Evolutionary conservation across 64 coral and sea anemone species (phyloP), one percentile per base, ranked within the genome.

Genomic region (Hydrozoanthus tunicans): DNA sequence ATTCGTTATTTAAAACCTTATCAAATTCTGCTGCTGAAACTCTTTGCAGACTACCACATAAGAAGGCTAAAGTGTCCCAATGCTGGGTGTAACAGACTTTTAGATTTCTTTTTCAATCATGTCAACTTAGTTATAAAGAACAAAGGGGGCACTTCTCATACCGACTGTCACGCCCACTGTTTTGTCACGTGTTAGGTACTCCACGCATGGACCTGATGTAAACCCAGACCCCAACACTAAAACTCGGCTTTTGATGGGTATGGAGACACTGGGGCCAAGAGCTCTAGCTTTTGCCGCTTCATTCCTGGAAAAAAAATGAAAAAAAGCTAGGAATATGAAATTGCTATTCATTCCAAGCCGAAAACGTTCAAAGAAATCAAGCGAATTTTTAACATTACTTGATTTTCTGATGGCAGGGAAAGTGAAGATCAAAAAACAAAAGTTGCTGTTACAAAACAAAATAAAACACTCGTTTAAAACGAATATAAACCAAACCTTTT

Each of bases 131-230:
- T 81, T 9, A 6, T 63, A 26, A 53, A 59, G 17, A 14, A 59
- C 25, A 23, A 7, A 55, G 17, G 3, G 3, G n/a, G 53, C 53
- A 85, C 25, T 13, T 11, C 7, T 63, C 83, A 73, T 83, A 99
- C 97, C 97, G 32, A 95, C 62, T 59, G 97, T 99, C 2, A 99
- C 90, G 6, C 68, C 89, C 54, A 99, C 53, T 14, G 70, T 91
- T 58, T 95, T 95, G 62, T 99, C 97, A 72, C 92, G 91, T 51
- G 92, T 95, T 54, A 99, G 92, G 79, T 99, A 99, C 51, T 99
- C 94, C 32, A 99, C 89, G 26, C 86, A 83, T 6, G 97, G 97
- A 43, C 89, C 94, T 17, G 89, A 82, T 62, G 92, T 93, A 15
- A 99, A 93, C 8, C 97, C 97, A 68, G 92, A 93, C 9, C 97